Conservation (phyloP, 2,888 invertebrate genomes). For the Yponomeuta sedellus region DNA sequence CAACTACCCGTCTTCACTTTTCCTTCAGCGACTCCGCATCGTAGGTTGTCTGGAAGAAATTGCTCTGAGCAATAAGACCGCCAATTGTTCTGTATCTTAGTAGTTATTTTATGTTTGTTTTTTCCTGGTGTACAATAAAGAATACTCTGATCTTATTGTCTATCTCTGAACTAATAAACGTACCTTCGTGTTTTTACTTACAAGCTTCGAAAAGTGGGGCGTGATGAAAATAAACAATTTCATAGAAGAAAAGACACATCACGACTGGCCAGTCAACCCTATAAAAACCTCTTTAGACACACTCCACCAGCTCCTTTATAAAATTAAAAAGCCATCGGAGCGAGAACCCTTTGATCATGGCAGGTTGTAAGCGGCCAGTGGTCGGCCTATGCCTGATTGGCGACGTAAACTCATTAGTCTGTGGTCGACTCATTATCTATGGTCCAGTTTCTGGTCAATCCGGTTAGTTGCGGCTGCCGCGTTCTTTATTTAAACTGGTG, state of each 20-base stretch:
- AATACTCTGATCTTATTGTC: too few relatives aligned
- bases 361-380: slow-evolving; percentile 12
- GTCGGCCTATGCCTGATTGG: slow-evolving; percentile 13
- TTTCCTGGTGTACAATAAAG: too few relatives aligned
- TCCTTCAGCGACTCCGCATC: too few relatives aligned
- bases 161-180: too few relatives aligned
- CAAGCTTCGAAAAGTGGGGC: too few relatives aligned
- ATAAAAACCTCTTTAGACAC: not conserved
- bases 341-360: slow-evolving; percentile 9
- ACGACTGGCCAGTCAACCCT: slow-evolving; percentile 1
- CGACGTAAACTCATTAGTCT: slow-evolving; percentile 14
- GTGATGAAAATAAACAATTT: not conserved
- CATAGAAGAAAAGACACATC: not conserved
- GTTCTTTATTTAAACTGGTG: slow-evolving; percentile 8
- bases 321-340: slow-evolving; percentile 11
- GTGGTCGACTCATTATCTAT: slow-evolving; percentile 15
- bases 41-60: too few relatives aligned
- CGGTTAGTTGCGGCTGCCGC: slow-evolving; percentile 7
- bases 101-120: too few relatives aligned
- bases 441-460: slow-evolving; percentile 12
- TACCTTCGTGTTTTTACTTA: too few relatives aligned
- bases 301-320: not conserved
- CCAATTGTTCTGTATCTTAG: too few relatives aligned
- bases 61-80: too few relatives aligned
- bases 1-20: too few relatives aligned